These are phyloP conservation scores for Scelioninae gen. 2 DNA, from an alignment of 2,888 invertebrate species.

Conservation along the genomic window DNA sequence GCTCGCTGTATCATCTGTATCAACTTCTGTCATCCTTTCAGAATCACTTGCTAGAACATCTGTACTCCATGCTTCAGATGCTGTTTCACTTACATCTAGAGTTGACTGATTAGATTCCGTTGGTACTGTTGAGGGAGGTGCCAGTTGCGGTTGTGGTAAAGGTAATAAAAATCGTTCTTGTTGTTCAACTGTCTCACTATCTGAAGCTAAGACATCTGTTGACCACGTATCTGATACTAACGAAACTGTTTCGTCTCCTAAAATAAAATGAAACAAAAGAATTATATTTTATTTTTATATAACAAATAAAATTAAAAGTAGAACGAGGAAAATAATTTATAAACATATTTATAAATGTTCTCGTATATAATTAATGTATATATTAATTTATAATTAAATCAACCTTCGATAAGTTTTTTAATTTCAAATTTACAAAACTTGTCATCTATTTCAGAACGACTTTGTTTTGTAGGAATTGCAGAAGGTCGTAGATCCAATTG, in stretches of 20 bases:
- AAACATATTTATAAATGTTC: too few relatives aligned
- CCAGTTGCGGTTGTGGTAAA: slow-evolving; percentile 63
- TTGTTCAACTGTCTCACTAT: slow-evolving; percentile 94
- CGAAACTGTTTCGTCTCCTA: slow-evolving; percentile 95
- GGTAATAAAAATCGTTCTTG: slow-evolving; percentile 76
- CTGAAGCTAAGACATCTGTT: slow-evolving; percentile 97
- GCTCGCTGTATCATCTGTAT: slow-evolving; percentile 82
- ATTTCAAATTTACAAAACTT: slow-evolving; percentile 99
- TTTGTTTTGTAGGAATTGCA: slow-evolving; percentile 81
- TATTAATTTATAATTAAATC: slow-evolving; percentile 1
- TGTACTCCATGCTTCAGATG: slow-evolving; percentile 98
- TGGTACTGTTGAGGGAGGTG: slow-evolving; percentile 74
- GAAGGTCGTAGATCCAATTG: slow-evolving; percentile 73
- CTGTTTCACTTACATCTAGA: slow-evolving; percentile 91
- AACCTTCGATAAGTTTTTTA: slow-evolving; percentile 80
- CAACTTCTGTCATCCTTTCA: slow-evolving; percentile 91
- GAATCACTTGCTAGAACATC: slow-evolving; percentile 96
- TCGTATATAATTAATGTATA: neutral
- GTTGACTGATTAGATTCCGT: slow-evolving; percentile 74
- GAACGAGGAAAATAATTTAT: too few relatives aligned
- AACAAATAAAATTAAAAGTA: too few relatives aligned
- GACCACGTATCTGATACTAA: slow-evolving; percentile 99
- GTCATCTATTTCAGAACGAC: slow-evolving; percentile 96
- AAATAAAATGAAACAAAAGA: slow-evolving; percentile 13
- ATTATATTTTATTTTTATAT: neutral